Evolutionary conservation across 2,888 invertebrate species (phyloP), one percentile per base, ranked within the genome.

Genomic region (Drosophila siamana): DNA sequence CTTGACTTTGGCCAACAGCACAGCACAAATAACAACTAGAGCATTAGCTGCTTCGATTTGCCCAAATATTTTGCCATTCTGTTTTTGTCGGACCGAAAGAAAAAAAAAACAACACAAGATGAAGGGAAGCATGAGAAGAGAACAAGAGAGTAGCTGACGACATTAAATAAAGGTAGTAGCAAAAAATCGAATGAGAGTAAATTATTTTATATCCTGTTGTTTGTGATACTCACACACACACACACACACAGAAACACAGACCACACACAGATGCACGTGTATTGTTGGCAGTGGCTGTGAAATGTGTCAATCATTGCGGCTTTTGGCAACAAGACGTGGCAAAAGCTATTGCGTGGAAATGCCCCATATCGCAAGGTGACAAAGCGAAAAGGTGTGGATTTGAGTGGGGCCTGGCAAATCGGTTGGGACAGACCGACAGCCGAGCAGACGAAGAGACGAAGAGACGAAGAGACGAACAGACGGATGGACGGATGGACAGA

Each of bases 101-200:
- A 28, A 28, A 28, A 28, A 28, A 28, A 2, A 36, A 30, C 13
- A 41, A n/a, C n/a, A n/a, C n/a, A n/a, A n/a, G n/a, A n/a, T n/a
- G n/a, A n/a, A n/a, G n/a, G n/a, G n/a, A n/a, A n/a, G n/a, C n/a
- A n/a, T n/a, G n/a, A n/a, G 15, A 30, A 38, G 28, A 13, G 38
- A 19, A 24, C 24, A 36, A 52, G 57, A 54, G 11, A 26, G 38
- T 41, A 41, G 59, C 57, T 41, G 60, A 56, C 28, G 48, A 59
- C 51, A 47, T 74, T 66, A 60, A 77, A 57, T 60, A 44, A 66
- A 54, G 44, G 74, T 55, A 46, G 47, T 26, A 66, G 41, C 55
- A 60, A 55, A 69, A 70, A 54, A 78, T 69, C 54, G 66, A 81
- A 84, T 69, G 41, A 73, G 55, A 52, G 54, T 62, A 64, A 64